Evolutionary conservation across 2,113 vertebrate genomes (phyloP), one percentile per base, ranked within the genome.

Genomic region (Fregetta grallaria): DNA sequence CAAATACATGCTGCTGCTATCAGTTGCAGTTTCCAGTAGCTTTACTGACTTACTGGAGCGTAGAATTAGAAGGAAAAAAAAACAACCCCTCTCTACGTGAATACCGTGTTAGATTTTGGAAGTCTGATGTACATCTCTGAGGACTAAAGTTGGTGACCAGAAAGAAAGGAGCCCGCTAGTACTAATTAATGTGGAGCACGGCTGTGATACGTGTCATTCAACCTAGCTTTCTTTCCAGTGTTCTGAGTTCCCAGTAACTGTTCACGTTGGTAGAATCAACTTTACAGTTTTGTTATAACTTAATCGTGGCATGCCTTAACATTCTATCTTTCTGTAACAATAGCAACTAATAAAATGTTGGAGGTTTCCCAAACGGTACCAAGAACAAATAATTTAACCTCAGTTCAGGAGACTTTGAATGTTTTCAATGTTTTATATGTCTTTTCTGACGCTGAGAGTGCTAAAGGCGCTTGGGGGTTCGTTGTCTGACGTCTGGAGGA

Each of bases 291-390:
- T 97, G 42, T 97, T 91, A 62, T 19, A 94, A 93, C 63, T 92
- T 62, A 84, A 40, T 89, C 38, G 42, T 92, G 92, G 79, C 92
- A 71, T 98, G 91, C 82, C 96, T 96, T 93, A 90, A 92, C 93
- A 45, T 94, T 96, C 96, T 81, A 78, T 94, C 93, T 97, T 96
- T 85, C 95, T 98, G 96, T 95, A 96, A 88, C 75, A 52, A 89
- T 80, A 96, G 63, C 75, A 94, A 88, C 63, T 70, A 73, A 94
- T 92, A 90, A 92, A 88, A 91, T 72, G 38, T 86, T 96, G 74
- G 91, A 88, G 80, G 94, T 95, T 97, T 97, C 96, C 86, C 92
- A 80, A 13, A 76, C 18, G 58, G 44, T 96, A 96, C 84, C 80
- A 77, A 92, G 97, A 96, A 56, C 74, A 75, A 70, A 32, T 73